Evolutionary conservation across 2,888 invertebrate species (phyloP), one percentile per base, ranked within the genome.

Genomic region (Cephus sareptanus): DNA sequence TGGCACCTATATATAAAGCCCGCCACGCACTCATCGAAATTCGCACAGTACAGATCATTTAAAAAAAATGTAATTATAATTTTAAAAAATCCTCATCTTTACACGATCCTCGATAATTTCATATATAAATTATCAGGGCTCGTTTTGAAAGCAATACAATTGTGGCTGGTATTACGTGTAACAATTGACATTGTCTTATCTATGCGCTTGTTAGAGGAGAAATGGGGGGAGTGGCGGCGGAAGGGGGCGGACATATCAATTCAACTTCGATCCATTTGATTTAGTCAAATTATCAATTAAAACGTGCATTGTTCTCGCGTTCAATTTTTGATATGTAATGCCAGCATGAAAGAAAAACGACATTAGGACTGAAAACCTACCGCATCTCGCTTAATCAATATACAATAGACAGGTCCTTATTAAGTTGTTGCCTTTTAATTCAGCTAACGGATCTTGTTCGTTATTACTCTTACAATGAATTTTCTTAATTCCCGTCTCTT

Each of bases 301-400:
- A 56, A 56, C 40, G 40, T 56, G 40, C 40, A 23, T 9, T 56
- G 6, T 56, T 56, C 9, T 56, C 23, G 40, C 40, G 40, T 56
- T 79, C 80, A 78, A 80, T 73, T 80, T 75, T 82, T 83, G 79
- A 84, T 84, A 81, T 78, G 79, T 79, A 82, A 76, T 78, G 80
- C 77, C 80, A 81, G 83, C 79, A 76, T 79, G 79, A 84, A 81
- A 79, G 73, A 77, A 75, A 56, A 78, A 79, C 71, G 34, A 71
- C 75, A 82, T 83, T 75, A 79, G 78, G 77, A 71, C 77, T 70
- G 70, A 81, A 79, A 84, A 78, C 71, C 77, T 80, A 84, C 56
- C 74, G 4, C 33, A 70, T 75, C 74, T 79, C 37, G 79, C 80
- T 83, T 78, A 85, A 83, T 80, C 85, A 83, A 84, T 82, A 81